Evolutionary conservation across 2,113 vertebrate species (phyloP).

Genomic region (Emberiza fucata): DNA sequence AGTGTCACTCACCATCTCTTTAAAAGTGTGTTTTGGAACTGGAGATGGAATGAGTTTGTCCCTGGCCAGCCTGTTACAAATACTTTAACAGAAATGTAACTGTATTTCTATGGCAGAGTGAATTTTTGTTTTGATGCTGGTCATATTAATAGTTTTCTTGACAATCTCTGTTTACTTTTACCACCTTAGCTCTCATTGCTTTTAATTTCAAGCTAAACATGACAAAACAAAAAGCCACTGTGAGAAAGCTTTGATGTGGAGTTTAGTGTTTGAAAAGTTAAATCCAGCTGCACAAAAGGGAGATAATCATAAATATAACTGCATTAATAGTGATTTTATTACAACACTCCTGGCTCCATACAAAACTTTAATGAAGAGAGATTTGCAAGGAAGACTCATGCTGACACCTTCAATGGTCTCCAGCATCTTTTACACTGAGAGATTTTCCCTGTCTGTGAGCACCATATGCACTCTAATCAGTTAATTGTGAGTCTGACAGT

Average conservation of each 20-base stretch:
- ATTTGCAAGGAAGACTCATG: slow-evolving; percentile 23
- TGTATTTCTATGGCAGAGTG: not conserved
- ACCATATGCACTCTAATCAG: slow-evolving; percentile 42
- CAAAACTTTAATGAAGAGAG: slow-evolving; percentile 60
- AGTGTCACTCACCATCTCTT: slow-evolving; percentile 14
- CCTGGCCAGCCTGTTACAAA: not conserved
- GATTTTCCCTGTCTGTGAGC: slow-evolving; percentile 41
- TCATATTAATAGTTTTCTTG: not conserved
- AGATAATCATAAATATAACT: slow-evolving; percentile 38
- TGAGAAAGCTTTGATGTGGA: not conserved
- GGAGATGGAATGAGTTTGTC: slow-evolving; percentile 6
- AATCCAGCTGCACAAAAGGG: not conserved
- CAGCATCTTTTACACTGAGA: slow-evolving; percentile 43
- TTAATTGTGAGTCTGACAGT: slow-evolving; percentile 23
- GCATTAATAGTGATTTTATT: slow-evolving; percentile 59
- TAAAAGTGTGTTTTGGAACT: not conserved
- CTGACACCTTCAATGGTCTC: slow-evolving; percentile 46
- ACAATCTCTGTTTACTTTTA: not conserved
- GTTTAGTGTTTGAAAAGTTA: not conserved
- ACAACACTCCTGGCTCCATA: slow-evolving; percentile 20
- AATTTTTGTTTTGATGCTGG: not conserved
- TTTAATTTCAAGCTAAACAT: not conserved
- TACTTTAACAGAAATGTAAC: not conserved
- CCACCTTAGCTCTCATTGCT: not conserved
- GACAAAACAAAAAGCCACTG: not conserved